Conservation (phyloP, 2,797 vertebrate genomes). For the Anas bernieri region DNA sequence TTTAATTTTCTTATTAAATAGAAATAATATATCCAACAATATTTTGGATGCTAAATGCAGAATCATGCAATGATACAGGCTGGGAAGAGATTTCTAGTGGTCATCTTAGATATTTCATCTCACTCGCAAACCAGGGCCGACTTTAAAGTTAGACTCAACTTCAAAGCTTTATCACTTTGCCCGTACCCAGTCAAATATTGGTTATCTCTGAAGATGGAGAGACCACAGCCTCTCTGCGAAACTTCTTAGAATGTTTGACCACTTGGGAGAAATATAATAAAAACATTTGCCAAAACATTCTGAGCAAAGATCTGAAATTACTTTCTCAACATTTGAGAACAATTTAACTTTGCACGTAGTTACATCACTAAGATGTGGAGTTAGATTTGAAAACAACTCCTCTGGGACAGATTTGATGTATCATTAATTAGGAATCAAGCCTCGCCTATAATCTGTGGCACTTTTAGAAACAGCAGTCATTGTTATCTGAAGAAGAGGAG, state of each 20-base stretch:
- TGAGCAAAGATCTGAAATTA: neutral
- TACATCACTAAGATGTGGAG: neutral
- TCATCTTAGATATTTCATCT: neutral
- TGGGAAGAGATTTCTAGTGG: neutral
- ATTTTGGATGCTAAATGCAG: neutral
- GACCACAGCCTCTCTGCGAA: neutral
- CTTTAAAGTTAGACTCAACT: neutral
- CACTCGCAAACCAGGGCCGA: neutral
- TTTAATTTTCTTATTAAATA: neutral
- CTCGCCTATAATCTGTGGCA: neutral
- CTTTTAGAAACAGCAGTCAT: constrained; percentile 88
- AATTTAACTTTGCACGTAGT: neutral
- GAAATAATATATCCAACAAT: neutral
- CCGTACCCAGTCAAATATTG: neutral
- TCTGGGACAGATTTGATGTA: neutral
- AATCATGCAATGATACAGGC: neutral
- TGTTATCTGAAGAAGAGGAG: constrained; percentile 96
- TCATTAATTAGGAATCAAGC: neutral
- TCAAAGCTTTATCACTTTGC: neutral
- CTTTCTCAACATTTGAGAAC: neutral
- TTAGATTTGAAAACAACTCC: neutral
- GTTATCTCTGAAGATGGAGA: neutral
- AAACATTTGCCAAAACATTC: neutral
- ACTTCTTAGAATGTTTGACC: neutral
- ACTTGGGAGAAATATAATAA: neutral